Conservation (phyloP, 2,113 vertebrate genomes). For the Phylloscopus trochilus region DNA sequence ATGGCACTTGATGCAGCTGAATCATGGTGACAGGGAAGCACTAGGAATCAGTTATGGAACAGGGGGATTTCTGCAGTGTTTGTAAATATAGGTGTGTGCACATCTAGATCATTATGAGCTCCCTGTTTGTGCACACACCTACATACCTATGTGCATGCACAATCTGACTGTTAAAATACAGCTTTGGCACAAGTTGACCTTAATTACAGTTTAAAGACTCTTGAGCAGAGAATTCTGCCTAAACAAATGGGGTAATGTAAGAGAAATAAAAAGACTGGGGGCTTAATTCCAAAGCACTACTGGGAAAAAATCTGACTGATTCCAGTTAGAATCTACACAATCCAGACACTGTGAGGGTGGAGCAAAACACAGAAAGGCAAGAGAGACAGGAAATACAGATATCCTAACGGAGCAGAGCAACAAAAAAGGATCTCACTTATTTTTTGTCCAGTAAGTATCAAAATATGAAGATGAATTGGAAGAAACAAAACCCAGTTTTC, state of each 20-base stretch:
- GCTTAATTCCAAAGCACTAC: neutral
- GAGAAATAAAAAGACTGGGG: neutral
- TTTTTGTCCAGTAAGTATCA: neutral
- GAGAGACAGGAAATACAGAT: neutral
- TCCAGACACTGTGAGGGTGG: neutral
- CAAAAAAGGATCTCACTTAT: neutral
- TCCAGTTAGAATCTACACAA: neutral
- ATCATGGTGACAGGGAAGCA: neutral
- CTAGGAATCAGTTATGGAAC: neutral
- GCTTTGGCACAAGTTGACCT: neutral
- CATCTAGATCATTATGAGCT: neutral
- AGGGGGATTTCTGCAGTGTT: neutral
- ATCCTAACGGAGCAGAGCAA: neutral
- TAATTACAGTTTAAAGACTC: neutral
- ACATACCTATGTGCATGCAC: neutral
- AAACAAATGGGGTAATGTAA: neutral
- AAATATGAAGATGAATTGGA: neutral
- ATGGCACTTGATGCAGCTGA: neutral
- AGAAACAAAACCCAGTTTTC: neutral
- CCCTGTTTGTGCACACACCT: neutral
- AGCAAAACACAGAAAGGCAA: neutral
- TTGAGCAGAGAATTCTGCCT: neutral
- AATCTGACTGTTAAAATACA: neutral
- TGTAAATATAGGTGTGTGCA: neutral
- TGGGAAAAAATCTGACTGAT: neutral